These are phyloP conservation scores for Corythornis vintsioides DNA, from an alignment of 2,113 vertebrate genomes.

Conservation along the genomic window DNA sequence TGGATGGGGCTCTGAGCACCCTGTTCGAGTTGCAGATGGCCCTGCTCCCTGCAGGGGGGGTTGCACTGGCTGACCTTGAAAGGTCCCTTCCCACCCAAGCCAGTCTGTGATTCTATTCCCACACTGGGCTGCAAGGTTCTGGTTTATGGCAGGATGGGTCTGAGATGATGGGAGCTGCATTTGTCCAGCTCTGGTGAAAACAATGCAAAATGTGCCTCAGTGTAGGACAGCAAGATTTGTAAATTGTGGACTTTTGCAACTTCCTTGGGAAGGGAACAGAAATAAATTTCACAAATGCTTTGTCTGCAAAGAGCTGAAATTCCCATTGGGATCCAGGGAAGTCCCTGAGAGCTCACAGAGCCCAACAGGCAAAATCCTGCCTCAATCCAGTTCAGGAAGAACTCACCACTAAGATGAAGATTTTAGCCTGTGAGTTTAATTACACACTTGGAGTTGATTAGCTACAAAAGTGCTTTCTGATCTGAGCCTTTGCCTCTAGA, in stretches of 20 bases:
- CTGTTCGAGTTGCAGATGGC: too few relatives aligned
- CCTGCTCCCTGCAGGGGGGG: neutral
- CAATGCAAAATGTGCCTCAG: neutral
- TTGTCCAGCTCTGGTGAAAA: neutral
- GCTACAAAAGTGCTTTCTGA: neutral
- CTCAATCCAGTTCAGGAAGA: neutral
- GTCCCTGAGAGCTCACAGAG: accelerated
- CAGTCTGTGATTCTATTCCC: too few relatives aligned
- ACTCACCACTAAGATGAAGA: accelerated
- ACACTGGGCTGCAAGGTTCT: neutral
- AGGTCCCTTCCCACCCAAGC: neutral
- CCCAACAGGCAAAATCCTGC: neutral
- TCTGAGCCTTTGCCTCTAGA: neutral
- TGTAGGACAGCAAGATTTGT: neutral
- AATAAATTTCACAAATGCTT: neutral
- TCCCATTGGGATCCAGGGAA: neutral
- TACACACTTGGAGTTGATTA: neutral
- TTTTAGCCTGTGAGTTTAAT: neutral
- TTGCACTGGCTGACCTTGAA: neutral
- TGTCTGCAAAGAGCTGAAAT: neutral
- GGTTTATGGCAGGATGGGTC: neutral
- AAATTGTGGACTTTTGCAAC: neutral
- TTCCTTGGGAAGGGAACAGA: neutral
- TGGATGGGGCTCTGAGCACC: too few relatives aligned
- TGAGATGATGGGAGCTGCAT: neutral